phyloP scores from a whole-genome alignment of 2,797 vertebrate genomes.

The Falco concolor region DNA sequence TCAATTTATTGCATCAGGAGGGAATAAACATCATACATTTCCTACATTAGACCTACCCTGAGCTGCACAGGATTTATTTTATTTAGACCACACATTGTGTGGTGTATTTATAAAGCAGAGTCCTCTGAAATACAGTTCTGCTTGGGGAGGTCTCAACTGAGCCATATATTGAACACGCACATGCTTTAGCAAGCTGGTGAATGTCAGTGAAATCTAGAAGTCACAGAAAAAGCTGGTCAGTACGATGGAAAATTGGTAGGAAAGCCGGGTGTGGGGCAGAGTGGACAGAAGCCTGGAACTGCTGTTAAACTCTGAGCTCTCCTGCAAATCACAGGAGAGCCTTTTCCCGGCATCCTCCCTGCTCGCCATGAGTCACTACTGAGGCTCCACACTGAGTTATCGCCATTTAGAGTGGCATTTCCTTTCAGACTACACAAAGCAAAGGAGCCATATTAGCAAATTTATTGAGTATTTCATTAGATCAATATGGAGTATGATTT shows the following conservation, averaged over 20 bases:
- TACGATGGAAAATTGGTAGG: not conserved
- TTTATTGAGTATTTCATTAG: constrained; percentile 84
- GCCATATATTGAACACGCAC: not conserved
- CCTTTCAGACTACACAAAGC: constrained; percentile 76
- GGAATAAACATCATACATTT: constrained; percentile 55
- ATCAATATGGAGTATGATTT: constrained; percentile 82
- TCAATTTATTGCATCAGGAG: constrained; percentile 48
- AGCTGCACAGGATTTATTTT: constrained; percentile 42
- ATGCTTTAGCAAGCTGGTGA: not conserved
- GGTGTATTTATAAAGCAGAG: constrained; percentile 60
- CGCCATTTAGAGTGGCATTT: constrained; percentile 75
- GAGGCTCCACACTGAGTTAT: constrained; percentile 75
- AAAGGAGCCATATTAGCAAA: constrained; percentile 79
- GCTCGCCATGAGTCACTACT: constrained; percentile 70
- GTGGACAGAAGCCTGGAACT: constrained; percentile 4
- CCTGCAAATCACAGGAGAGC: constrained; percentile 43
- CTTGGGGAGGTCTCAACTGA: not conserved
- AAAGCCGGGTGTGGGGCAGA: not conserved
- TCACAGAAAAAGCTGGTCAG: not conserved
- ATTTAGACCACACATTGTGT: constrained; percentile 59
- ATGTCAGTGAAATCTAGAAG: not conserved
- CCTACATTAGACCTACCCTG: constrained; percentile 44
- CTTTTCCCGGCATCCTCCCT: constrained; percentile 57
- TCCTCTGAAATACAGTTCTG: constrained; percentile 28
- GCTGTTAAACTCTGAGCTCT: constrained; percentile 23